These are phyloP conservation scores for Amphimedon queenslandica DNA, from an alignment of 37 sponge, comb jelly and placozoan genomes.

Conservation along the genomic window DNA sequence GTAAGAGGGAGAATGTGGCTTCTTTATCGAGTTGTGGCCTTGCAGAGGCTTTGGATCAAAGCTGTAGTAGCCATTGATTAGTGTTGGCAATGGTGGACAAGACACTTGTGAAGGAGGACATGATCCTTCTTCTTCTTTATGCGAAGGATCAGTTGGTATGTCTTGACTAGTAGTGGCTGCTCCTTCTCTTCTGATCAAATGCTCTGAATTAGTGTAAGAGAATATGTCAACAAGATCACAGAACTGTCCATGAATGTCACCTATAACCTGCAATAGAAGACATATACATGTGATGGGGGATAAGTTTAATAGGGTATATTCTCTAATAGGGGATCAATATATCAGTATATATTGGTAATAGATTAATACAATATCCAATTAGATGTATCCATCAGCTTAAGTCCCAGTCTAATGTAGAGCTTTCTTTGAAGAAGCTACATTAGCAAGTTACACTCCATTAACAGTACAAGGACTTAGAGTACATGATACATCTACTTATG, in stretches of 20 bases:
- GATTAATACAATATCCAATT: too few relatives aligned
- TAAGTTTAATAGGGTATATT: too few relatives aligned
- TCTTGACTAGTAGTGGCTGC: neutral
- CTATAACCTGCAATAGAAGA: slow-evolving; percentile 59
- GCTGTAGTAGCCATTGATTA: neutral
- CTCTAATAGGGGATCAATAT: too few relatives aligned
- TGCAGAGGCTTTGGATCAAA: neutral
- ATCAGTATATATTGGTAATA: too few relatives aligned
- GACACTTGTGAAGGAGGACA: neutral
- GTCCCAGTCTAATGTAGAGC: too few relatives aligned
- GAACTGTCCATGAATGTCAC: slow-evolving; percentile 66
- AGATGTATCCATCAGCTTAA: too few relatives aligned
- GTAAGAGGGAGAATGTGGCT: slow-evolving; percentile 18
- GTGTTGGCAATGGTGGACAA: neutral
- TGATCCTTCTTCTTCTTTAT: neutral
- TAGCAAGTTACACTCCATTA: too few relatives aligned
- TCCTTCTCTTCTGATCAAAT: neutral
- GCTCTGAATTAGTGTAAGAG: slow-evolving; percentile 10
- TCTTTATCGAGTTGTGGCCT: neutral
- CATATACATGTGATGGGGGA: too few relatives aligned
- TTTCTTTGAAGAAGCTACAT: too few relatives aligned
- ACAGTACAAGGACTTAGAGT: too few relatives aligned
- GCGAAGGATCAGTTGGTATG: neutral
- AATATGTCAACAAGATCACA: slow-evolving; percentile 45
- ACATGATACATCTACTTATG: too few relatives aligned